These are phyloP conservation scores for Orientallactaga sibirica DNA, from an alignment of 2,797 vertebrate species.

Conservation along the genomic window DNA sequence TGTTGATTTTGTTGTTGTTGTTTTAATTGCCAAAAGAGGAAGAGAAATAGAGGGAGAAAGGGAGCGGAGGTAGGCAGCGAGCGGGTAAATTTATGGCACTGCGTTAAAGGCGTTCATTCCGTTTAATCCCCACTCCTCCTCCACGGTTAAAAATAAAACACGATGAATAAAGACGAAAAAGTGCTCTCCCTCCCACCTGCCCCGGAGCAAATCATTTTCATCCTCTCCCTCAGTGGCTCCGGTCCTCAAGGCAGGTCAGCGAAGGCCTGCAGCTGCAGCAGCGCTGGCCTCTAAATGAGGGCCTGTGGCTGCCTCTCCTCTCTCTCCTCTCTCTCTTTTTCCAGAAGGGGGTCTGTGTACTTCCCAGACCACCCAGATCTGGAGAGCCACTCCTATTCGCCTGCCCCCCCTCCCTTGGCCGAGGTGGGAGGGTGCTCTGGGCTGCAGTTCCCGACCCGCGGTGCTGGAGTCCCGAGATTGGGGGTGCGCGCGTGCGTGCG, in stretches of 20 bases:
- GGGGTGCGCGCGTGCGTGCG: constrained; percentile 49
- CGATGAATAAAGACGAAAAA: constrained; percentile 57
- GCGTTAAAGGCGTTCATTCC: constrained; percentile 81
- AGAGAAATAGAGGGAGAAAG: background rate
- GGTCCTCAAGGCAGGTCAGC: constrained; percentile 53
- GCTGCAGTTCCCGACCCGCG: constrained; percentile 33
- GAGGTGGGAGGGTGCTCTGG: background rate
- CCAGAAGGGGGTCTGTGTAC: background rate
- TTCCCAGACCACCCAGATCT: background rate
- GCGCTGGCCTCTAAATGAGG: background rate
- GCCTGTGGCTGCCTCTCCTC: background rate
- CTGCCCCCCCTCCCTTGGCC: background rate
- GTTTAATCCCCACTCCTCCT: constrained; percentile 6
- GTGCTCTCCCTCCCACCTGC: background rate
- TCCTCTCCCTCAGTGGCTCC: constrained; percentile 24
- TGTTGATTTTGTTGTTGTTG: no score
- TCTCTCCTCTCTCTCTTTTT: no score
- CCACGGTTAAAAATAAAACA: constrained; percentile 74
- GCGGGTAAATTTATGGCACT: constrained; percentile 85
- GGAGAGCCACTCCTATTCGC: background rate
- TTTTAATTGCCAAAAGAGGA: constrained; percentile 27
- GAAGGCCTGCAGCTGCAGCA: constrained; percentile 52
- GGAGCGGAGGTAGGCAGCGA: background rate
- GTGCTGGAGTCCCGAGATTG: constrained; percentile 44
- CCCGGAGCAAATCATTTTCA: constrained; percentile 6